These are phyloP conservation scores for Sisor rabdophorus DNA, from an alignment of 2,113 vertebrate genomes.

Conservation along the genomic window DNA sequence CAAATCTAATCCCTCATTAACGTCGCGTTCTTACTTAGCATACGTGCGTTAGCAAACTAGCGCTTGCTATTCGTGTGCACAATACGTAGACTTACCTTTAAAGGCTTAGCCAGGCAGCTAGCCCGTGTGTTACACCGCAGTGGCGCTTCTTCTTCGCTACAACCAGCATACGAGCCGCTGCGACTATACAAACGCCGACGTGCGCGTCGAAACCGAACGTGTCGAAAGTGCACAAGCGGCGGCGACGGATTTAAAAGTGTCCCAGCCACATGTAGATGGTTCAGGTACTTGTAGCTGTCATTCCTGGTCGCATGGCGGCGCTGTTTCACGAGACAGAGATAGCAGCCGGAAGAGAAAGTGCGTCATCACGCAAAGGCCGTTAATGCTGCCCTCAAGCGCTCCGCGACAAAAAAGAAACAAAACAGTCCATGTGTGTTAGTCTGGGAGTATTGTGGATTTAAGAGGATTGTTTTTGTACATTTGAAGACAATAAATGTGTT, in stretches of 20 bases:
- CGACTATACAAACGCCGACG: not conserved
- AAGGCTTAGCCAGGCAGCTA: slow-evolving; percentile 27
- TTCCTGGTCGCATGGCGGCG: slow-evolving; percentile 36
- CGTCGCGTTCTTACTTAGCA: slow-evolving; percentile 16
- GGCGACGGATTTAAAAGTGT: slow-evolving; percentile 38
- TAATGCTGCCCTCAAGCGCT: not conserved
- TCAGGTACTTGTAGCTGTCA: slow-evolving; percentile 26
- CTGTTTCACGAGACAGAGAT: slow-evolving; percentile 24
- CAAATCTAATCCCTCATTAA: not conserved
- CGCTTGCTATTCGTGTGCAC: slow-evolving; percentile 1
- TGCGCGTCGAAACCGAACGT: slow-evolving; percentile 2
- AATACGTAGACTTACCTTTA: slow-evolving; percentile 24
- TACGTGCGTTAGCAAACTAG: slow-evolving; percentile 4
- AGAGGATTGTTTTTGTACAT: not conserved
- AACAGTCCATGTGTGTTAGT: no score
- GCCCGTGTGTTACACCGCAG: slow-evolving; percentile 13
- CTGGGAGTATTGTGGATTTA: no score
- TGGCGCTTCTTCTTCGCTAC: slow-evolving; percentile 23
- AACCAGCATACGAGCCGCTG: slow-evolving; percentile 27
- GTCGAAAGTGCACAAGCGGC: slow-evolving; percentile 10
- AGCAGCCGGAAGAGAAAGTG: not conserved
- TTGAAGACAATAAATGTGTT: not conserved
- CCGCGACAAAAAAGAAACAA: no score
- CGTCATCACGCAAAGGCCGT: slow-evolving; percentile 34
- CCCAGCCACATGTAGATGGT: slow-evolving; percentile 47